Evolutionary conservation across 2,113 vertebrate species (phyloP).

Genomic region (Ellobius talpinus): DNA sequence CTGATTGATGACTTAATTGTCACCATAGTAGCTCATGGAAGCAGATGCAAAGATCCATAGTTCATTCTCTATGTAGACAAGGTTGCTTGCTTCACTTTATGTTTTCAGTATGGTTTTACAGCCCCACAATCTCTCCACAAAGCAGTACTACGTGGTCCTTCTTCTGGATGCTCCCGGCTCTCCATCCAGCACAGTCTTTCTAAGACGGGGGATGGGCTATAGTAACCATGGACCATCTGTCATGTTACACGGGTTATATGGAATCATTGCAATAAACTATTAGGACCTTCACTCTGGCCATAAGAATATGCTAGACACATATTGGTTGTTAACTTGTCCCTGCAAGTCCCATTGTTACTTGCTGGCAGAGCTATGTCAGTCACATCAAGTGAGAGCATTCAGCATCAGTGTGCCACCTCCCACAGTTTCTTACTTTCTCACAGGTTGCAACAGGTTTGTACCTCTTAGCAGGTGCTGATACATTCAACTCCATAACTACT

Average conservation of each 20-base stretch:
- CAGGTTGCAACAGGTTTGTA: neutral
- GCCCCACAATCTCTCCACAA: neutral
- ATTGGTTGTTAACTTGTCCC: neutral
- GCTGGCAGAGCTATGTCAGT: neutral
- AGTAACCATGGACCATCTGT: neutral
- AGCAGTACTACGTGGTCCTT: neutral
- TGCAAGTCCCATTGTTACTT: neutral
- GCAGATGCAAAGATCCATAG: no score
- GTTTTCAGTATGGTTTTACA: neutral
- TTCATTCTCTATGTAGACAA: neutral
- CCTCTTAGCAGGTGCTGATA: neutral
- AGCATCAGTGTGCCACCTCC: neutral
- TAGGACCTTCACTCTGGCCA: neutral
- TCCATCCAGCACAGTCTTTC: neutral
- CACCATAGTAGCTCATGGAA: no score
- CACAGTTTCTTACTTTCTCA: neutral
- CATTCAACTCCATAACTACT: neutral
- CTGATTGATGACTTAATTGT: no score
- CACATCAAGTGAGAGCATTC: neutral
- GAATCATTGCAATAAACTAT: neutral
- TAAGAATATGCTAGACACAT: neutral
- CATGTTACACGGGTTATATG: neutral
- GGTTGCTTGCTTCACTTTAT: neutral
- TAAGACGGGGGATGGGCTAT: neutral
- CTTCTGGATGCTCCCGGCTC: neutral